phyloP scores from a whole-genome alignment of 1,140 invertebrate genomes.

The Penaeus chinensis region DNA sequence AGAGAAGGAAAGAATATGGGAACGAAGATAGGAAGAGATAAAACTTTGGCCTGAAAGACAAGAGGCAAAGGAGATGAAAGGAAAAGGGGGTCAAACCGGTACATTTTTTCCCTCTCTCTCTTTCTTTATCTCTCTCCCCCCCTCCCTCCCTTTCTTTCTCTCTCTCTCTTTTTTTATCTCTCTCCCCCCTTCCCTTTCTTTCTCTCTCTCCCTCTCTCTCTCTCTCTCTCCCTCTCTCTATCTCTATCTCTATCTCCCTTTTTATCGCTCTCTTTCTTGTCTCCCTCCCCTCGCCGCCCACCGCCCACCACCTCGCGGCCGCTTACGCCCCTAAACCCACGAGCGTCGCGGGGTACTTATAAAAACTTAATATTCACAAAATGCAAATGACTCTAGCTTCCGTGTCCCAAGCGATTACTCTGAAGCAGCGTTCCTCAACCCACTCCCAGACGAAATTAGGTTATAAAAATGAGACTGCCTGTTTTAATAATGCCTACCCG shows the following conservation, averaged over 20 bases:
- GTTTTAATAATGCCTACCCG: constrained; percentile 53
- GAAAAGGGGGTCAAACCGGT: too few relatives aligned
- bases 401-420: constrained; percentile 60
- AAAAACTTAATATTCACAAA: constrained; percentile 62
- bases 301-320: not conserved
- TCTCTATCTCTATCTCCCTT: not conserved
- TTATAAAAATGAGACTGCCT: constrained; percentile 61
- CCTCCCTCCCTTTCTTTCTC: not conserved
- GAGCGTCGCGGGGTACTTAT: constrained; percentile 57
- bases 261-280: not conserved
- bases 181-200: not conserved
- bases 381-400: constrained; percentile 60
- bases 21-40: too few relatives aligned
- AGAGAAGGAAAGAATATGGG: too few relatives aligned
- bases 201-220: constrained; percentile 11
- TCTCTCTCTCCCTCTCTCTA: constrained; percentile 17
- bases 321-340: constrained; percentile 41
- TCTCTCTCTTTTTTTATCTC: not conserved
- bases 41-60: too few relatives aligned
- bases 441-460: constrained; percentile 58
- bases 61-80: too few relatives aligned
- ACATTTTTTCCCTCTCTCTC: not conserved
- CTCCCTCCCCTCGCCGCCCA: not conserved
- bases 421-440: constrained; percentile 60
- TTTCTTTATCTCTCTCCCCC: not conserved